Conservation (phyloP, 2,113 vertebrate genomes). For the Carollia perspicillata region DNA sequence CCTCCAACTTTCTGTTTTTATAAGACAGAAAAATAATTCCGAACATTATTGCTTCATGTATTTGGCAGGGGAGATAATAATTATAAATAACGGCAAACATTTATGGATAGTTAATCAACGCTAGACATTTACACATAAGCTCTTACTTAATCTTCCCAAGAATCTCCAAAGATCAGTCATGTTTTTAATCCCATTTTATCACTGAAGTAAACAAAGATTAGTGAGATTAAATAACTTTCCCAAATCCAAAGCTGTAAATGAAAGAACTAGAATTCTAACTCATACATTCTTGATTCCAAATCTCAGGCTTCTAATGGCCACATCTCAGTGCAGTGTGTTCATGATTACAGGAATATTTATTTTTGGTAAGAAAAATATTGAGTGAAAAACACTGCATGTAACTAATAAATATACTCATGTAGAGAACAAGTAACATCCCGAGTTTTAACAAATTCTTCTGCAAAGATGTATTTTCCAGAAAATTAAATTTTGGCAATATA, state of each 20-base stretch:
- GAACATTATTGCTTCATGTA: background rate
- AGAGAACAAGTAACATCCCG: background rate
- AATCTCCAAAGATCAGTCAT: background rate
- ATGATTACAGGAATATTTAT: background rate
- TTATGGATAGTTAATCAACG: background rate
- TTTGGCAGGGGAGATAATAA: background rate
- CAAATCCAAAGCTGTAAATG: background rate
- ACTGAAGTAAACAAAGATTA: background rate
- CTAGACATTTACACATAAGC: background rate
- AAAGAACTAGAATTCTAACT: background rate
- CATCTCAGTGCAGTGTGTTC: background rate
- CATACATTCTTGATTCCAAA: background rate
- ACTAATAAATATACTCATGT: background rate
- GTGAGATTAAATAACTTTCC: background rate
- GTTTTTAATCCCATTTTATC: background rate
- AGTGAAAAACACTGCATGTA: background rate
- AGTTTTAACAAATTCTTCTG: background rate
- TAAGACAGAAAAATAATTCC: background rate
- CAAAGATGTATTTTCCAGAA: constrained; percentile 14
- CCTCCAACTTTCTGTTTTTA: background rate
- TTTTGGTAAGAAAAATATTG: background rate
- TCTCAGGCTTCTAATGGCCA: background rate
- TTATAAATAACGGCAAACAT: background rate
- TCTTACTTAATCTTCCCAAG: background rate
- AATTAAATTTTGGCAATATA: background rate